Evolutionary conservation across 92 coral and sea anemone genomes (phyloP).

Genomic region (Bergia sp.): DNA sequence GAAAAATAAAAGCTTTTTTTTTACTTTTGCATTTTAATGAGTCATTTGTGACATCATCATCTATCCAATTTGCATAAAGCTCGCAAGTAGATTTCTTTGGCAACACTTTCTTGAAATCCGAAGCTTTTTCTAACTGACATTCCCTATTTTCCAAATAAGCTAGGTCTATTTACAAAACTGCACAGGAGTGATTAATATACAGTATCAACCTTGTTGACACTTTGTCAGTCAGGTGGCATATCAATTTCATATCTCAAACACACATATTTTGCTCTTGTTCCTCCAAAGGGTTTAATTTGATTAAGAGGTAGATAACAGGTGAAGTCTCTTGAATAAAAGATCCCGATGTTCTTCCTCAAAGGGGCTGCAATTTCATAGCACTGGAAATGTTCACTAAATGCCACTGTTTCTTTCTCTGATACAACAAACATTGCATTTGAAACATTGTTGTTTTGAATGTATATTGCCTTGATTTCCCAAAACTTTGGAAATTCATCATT

Average conservation of each 20-base stretch:
- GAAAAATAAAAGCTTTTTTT: background rate
- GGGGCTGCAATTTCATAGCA: conserved; percentile 6
- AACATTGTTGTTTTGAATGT: conserved; percentile 47
- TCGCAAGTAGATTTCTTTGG: too few relatives aligned
- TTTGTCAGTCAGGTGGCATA: background rate
- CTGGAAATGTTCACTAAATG: conserved; percentile 50
- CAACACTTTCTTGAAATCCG: too few relatives aligned
- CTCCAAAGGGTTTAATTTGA: background rate
- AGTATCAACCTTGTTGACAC: background rate
- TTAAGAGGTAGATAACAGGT: background rate
- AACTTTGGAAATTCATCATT: conserved; percentile 60
- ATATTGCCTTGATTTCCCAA: conserved; percentile 53
- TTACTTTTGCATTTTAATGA: too few relatives aligned
- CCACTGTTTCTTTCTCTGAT: conserved; percentile 48
- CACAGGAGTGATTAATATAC: conserved; percentile 14
- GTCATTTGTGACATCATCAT: too few relatives aligned
- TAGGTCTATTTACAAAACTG: conserved; percentile 5
- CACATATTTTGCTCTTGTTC: too few relatives aligned
- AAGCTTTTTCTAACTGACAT: background rate
- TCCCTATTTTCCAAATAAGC: background rate
- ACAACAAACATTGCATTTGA: conserved; percentile 58
- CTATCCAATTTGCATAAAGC: too few relatives aligned
- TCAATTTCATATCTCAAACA: too few relatives aligned
- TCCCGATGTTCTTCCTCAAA: background rate
- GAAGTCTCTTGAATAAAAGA: background rate